phyloP scores from a whole-genome alignment of 2,113 vertebrate genomes.

The Electrona antarctica region DNA sequence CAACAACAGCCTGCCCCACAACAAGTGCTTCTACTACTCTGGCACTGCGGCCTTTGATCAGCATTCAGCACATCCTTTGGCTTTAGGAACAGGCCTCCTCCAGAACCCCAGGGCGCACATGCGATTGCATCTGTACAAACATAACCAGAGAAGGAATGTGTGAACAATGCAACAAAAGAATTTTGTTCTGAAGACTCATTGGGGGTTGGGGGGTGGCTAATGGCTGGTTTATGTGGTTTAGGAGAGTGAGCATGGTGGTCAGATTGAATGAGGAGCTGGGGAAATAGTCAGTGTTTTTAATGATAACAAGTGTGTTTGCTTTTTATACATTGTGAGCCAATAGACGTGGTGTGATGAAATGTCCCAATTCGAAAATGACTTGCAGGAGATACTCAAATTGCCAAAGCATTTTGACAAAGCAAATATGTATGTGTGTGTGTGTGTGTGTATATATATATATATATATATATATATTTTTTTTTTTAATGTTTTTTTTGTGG shows the following conservation, averaged over 20 bases:
- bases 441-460: too few species aligned
- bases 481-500: too few species aligned
- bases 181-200: constrained; percentile 69
- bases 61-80: constrained; percentile 81
- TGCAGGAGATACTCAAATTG: background rate
- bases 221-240: constrained; percentile 68
- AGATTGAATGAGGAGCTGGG: constrained; percentile 63
- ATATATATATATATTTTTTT: too few species aligned
- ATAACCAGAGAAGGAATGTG: constrained; percentile 85
- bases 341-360: constrained; percentile 32
- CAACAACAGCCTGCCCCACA: constrained; percentile 81
- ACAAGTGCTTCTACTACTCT: constrained; percentile 87
- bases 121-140: constrained; percentile 98
- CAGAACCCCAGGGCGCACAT: constrained; percentile 83
- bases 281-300: constrained; percentile 69
- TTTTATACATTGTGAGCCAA: constrained; percentile 38
- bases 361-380: background rate
- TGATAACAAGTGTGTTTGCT: constrained; percentile 63
- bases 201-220: constrained; percentile 44
- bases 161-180: constrained; percentile 84
- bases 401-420: background rate
- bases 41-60: constrained; percentile 94
- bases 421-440: too few species aligned
- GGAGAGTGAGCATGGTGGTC: constrained; percentile 60
- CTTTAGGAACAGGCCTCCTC: constrained; percentile 77